Conservation (phyloP, 92 coral and sea anemone genomes). For the Desmophyllum pertusum region DNA sequence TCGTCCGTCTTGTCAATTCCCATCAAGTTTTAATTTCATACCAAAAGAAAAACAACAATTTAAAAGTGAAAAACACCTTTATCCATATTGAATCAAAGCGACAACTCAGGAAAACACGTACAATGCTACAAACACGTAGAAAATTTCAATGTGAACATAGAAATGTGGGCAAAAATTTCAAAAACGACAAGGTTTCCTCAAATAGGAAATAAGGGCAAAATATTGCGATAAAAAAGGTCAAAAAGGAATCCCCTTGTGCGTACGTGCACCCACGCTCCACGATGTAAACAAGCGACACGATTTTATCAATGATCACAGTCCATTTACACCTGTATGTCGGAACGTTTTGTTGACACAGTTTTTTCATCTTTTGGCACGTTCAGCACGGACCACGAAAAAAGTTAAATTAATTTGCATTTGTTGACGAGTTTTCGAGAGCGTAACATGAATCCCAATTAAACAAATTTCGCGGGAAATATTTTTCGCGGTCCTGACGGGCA, state of each 20-base stretch:
- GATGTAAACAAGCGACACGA: neutral
- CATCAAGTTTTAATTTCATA: neutral
- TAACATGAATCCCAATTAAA: too few relatives aligned
- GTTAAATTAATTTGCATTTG: neutral
- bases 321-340: neutral
- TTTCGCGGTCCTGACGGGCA: neutral
- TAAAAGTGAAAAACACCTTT: neutral
- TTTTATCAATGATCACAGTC: neutral
- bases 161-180: neutral
- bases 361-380: neutral
- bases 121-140: neutral
- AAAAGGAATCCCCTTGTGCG: conserved; percentile 23
- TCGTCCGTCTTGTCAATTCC: neutral
- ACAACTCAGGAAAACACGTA: neutral
- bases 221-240: neutral
- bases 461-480: neutral
- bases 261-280: neutral
- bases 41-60: neutral
- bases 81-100: neutral
- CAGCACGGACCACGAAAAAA: neutral
- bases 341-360: neutral
- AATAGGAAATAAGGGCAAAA: neutral
- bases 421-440: neutral
- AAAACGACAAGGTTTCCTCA: neutral
- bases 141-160: neutral